These are phyloP conservation scores for Lamprotornis superbus DNA, from an alignment of 2,113 vertebrate species.

Conservation along the genomic window DNA sequence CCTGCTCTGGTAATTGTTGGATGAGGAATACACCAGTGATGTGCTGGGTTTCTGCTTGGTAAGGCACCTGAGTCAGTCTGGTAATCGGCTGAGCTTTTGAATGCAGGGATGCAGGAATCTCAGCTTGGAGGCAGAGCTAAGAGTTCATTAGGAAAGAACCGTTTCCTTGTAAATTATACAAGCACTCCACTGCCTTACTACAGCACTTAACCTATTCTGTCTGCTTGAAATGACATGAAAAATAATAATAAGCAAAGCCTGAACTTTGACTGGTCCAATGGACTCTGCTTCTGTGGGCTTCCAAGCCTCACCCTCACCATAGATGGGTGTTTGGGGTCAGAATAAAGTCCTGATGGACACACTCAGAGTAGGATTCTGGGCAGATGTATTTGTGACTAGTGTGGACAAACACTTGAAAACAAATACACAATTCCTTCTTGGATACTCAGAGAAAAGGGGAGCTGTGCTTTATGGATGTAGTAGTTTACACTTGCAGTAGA, in stretches of 20 bases:
- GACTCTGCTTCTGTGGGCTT: too few species aligned
- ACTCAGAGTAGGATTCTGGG: not conserved
- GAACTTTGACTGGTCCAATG: not conserved
- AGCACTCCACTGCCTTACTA: not conserved
- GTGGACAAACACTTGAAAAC: not conserved
- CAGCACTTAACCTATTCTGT: not conserved
- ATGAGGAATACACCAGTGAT: not conserved
- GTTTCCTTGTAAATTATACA: not conserved
- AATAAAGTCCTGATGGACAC: not conserved
- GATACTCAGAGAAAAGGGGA: not conserved
- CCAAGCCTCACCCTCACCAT: not conserved
- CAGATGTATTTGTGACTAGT: not conserved
- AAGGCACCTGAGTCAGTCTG: not conserved
- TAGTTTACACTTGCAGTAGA: not conserved
- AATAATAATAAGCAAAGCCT: not conserved
- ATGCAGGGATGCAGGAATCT: not conserved
- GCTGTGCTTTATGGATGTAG: not conserved
- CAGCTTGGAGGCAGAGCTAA: not conserved
- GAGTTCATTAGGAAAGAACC: not conserved
- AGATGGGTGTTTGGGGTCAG: not conserved
- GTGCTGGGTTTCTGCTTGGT: not conserved
- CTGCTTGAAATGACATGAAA: not conserved
- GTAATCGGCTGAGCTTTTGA: not conserved
- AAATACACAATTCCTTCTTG: rapidly evolving
- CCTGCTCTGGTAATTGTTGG: not conserved